Evolutionary conservation across 2,888 invertebrate genomes (phyloP), one percentile per base, ranked within the genome.

Genomic region (Rutpela maculata): DNA sequence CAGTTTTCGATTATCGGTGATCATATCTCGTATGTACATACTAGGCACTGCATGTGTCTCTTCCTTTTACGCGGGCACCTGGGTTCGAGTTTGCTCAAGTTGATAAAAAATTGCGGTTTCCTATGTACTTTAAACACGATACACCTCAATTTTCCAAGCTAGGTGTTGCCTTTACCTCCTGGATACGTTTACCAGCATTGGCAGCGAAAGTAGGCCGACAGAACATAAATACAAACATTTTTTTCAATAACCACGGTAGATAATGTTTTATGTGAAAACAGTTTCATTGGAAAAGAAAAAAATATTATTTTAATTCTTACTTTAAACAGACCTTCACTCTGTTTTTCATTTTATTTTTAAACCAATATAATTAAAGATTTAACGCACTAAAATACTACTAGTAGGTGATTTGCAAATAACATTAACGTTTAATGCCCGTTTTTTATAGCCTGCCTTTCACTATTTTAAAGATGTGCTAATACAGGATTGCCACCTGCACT

Each of bases 371-470:
- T 50, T 15, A 50, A 50, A n/a, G 4, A 50, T n/a, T 43, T 43
- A 43, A 50, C 7, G 50, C 15, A 17, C 5, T 50, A 17, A 15
- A 50, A 4, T n/a, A 50, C n/a, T 35, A n/a, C n/a, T 50, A 50
- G 50, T 50, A n/a, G 50, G n/a, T 50, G 50, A 15, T 50, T 50
- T 50, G 4, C 43, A 43, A 50, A 50, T n/a, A 50, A 50, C 50
- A 35, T 35, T 35, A 35, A 35, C 31, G 31, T 35, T 35, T 35
- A 35, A 35, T 35, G 50, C 2, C 12, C n/a, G n/a, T 50, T n/a
- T 50, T 50, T 50, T 50, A n/a, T 50, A n/a, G 50, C 50, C n/a
- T n/a, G 50, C 50, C n/a, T n/a, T n/a, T 50, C 43, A n/a, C 50
- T n/a, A 50, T 6, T 50, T 50, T 50, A n/a, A 50, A 15, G 50